A percentile compares a stretch with the other conserved stretches of the same genome.
These are phyloP conservation scores for Apostichopus leukothele DNA, from an alignment of 53 echinoderm and acorn worm species.

Conservation along the genomic window DNA sequence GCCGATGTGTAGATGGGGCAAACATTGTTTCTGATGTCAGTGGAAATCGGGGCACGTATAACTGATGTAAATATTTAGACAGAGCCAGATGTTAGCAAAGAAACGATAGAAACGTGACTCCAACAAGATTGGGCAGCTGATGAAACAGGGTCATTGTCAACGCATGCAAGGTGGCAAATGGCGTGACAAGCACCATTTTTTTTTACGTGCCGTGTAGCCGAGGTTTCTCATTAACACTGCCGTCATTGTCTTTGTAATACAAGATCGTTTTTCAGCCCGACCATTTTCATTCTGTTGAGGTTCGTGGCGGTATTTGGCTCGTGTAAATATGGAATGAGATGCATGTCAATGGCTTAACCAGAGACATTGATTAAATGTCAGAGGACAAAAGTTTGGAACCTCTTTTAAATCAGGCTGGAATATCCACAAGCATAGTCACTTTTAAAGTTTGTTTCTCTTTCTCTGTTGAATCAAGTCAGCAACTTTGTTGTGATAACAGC, in stretches of 20 bases:
- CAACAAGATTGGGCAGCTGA: conserved; percentile 18
- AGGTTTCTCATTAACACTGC: neutral
- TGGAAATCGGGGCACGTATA: neutral
- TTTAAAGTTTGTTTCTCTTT: too few species aligned
- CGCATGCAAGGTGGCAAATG: conserved; percentile 23
- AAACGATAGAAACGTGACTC: neutral
- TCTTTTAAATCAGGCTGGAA: too few species aligned
- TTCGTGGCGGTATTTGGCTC: neutral
- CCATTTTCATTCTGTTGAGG: neutral
- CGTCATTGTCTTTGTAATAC: neutral
- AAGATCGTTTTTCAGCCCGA: neutral
- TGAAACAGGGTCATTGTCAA: conserved; percentile 43
- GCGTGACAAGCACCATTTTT: conserved; percentile 17
- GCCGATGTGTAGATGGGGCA: neutral
- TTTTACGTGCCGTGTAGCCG: neutral
- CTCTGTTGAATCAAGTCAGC: too few species aligned
- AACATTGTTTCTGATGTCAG: neutral
- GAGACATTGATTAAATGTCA: neutral
- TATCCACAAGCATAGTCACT: too few species aligned
- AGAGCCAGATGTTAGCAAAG: conserved; percentile 11
- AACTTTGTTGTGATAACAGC: too few species aligned
- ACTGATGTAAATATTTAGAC: conserved; percentile 37
- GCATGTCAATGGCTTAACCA: neutral
- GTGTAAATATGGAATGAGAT: neutral
- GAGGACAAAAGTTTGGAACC: neutral